A percentile compares a stretch with the other conserved stretches of the same genome.
phyloP scores from a whole-genome alignment of 2,888 invertebrate genomes.

The Apamea monoglypha region DNA sequence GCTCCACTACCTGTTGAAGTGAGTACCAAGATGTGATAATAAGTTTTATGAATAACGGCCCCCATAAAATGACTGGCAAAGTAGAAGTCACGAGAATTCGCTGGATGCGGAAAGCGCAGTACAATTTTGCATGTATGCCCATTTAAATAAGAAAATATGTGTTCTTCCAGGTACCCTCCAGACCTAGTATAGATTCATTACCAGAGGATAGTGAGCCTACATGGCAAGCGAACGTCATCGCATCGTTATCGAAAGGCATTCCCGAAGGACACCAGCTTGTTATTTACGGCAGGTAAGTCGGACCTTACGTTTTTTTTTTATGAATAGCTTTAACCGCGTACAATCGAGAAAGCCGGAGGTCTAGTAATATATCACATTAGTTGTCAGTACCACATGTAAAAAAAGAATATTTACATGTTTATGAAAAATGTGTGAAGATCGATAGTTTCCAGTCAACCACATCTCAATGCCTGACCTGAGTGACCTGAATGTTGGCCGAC shows the following conservation, averaged over 20 bases:
- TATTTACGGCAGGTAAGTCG: slow-evolving; percentile 80
- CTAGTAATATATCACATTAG: slow-evolving; percentile 4
- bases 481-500: slow-evolving; percentile 59
- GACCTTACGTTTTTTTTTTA: too few species aligned
- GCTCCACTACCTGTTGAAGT: slow-evolving; percentile 78
- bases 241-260: slow-evolving; percentile 84
- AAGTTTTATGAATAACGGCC: neutral
- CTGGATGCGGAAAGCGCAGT: neutral
- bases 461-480: slow-evolving; percentile 22
- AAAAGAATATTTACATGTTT: slow-evolving; percentile 15
- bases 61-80: neutral
- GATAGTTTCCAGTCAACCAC: slow-evolving; percentile 42
- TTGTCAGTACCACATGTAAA: slow-evolving; percentile 19
- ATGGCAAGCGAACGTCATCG: slow-evolving; percentile 86
- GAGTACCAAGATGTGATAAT: slow-evolving; percentile 46
- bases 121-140: neutral
- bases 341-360: slow-evolving; percentile 7
- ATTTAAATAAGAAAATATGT: neutral
- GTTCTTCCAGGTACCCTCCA: slow-evolving; percentile 76
- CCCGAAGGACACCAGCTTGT: slow-evolving; percentile 88
- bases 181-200: slow-evolving; percentile 72
- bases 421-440: slow-evolving; percentile 29
- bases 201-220: slow-evolving; percentile 78
- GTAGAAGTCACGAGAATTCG: neutral
- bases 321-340: neutral